Evolutionary conservation across 2,888 invertebrate species (phyloP).

Genomic region (Zootermopsis nevadensis): DNA sequence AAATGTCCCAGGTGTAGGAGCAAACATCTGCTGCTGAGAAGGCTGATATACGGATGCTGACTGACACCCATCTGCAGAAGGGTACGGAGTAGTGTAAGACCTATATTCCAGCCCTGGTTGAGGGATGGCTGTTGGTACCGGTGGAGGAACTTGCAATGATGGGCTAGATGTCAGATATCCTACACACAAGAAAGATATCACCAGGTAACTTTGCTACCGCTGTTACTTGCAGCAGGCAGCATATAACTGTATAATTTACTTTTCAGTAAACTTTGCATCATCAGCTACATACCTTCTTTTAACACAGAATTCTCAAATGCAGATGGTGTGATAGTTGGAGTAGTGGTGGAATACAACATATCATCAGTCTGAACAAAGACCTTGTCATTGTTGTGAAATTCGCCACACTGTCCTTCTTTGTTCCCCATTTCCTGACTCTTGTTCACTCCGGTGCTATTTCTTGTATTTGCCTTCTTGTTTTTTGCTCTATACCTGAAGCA

Average conservation of each 20-base stretch:
- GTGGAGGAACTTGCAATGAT: conserved; percentile 48
- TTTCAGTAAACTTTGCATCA: neutral
- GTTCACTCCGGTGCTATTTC: conserved; percentile 55
- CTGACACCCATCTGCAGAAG: conserved; percentile 37
- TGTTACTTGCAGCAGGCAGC: neutral
- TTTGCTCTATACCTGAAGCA: conserved; percentile 70
- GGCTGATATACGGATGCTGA: conserved; percentile 56
- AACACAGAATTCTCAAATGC: conserved; percentile 58
- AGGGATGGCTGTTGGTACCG: conserved; percentile 50
- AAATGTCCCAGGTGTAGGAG: conserved; percentile 58
- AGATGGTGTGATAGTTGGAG: conserved; percentile 57
- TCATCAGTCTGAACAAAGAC: conserved; percentile 61
- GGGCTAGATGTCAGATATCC: conserved; percentile 46
- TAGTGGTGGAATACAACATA: conserved; percentile 59
- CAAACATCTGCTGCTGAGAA: conserved; percentile 59
- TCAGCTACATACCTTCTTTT: conserved; percentile 58
- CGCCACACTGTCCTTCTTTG: conserved; percentile 58
- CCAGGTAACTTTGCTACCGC: no score
- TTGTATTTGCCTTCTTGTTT: conserved; percentile 68
- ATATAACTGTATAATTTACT: neutral
- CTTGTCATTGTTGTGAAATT: conserved; percentile 56
- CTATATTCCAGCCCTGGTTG: conserved; percentile 50
- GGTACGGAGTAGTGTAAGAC: conserved; percentile 47
- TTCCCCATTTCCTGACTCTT: conserved; percentile 57
- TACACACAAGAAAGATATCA: conserved; percentile 8